phyloP scores from a whole-genome alignment of 1,140 invertebrate species.

The Drosophila kikkawai region DNA sequence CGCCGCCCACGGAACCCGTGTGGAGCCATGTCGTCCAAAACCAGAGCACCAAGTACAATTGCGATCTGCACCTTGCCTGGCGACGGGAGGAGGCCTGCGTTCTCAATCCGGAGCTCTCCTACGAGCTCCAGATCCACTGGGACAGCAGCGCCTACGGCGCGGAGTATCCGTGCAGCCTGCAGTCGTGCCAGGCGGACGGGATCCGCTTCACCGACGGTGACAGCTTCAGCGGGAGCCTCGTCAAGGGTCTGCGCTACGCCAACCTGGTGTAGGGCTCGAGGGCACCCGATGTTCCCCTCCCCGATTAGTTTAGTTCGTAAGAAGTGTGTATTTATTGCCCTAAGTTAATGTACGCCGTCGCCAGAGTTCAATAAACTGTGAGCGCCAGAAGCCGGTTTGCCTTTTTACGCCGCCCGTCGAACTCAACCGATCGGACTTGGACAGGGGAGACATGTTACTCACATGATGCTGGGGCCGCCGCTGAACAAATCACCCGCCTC shows the following conservation, averaged over 20 bases:
- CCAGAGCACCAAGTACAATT: slow-evolving; percentile 80
- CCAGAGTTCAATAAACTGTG: slow-evolving; percentile 71
- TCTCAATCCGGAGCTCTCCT: slow-evolving; percentile 73
- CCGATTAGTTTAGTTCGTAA: slow-evolving; percentile 40
- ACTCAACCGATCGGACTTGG: slow-evolving; percentile 4
- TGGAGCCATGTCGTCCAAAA: slow-evolving; percentile 67
- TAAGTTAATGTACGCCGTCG: slow-evolving; percentile 67
- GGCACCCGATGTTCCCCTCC: not conserved
- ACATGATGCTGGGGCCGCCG: slow-evolving; percentile 7
- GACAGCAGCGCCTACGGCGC: slow-evolving; percentile 66
- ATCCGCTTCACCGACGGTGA: slow-evolving; percentile 71
- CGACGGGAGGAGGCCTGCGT: slow-evolving; percentile 59
- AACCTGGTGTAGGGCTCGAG: slow-evolving; percentile 63
- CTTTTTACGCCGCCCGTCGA: slow-evolving; percentile 24
- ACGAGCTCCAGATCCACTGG: slow-evolving; percentile 72
- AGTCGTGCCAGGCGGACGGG: slow-evolving; percentile 66
- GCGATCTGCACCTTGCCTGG: slow-evolving; percentile 77
- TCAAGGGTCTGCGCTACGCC: slow-evolving; percentile 76
- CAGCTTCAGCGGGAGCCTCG: slow-evolving; percentile 70
- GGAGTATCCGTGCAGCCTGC: slow-evolving; percentile 80
- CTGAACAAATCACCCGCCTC: slow-evolving; percentile 13
- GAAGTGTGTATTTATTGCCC: slow-evolving; percentile 65
- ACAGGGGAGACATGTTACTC: slow-evolving; percentile 5
- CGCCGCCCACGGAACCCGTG: slow-evolving; percentile 24
- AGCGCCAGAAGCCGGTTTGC: slow-evolving; percentile 58